Base-by-base conservation (phyloP, 2,113 vertebrate species). In the Glaucomys volans region DNA sequence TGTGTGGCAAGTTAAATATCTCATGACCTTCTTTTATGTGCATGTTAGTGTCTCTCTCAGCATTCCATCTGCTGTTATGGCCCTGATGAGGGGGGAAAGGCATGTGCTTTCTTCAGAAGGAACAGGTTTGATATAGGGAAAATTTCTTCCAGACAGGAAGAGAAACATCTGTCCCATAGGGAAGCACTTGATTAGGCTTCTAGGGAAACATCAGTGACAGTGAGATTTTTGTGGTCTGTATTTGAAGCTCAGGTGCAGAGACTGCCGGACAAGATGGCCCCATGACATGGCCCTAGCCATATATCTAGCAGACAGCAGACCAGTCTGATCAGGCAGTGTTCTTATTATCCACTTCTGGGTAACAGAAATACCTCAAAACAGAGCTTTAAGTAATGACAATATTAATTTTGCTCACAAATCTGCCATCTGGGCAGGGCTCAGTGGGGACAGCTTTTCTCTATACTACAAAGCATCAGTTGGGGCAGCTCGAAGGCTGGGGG, bases 321-420 rank as follows among this genome's bases (percentile, higher is more conserved):
- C 9, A 5, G 64, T 69, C 50, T 91, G 85, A 85, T 88, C n/a
- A 86, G 50, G 62, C 30, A 54, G 71, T 28, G 26, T 85, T 94
- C 59, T 84, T 50, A 89, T 86, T 26, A 76, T n/a, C 30, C 62
- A 71, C 28, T n/a, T 40, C 62, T 86, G 9, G 35, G 26, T 59
- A 76, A 81, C 16, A 85, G 77, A 86, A 87, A 42, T 3, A 76
- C 42, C 50, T 47, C 42, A 4, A 62, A 79, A 75, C 18, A 83
- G 26, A 24, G 54, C 35, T 76, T 77, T 86, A 93, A 91, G 52
- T 91, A 88, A 91, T 59, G 72, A 87, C 67, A 84, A 22, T 44
- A 86, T 89, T 88, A 86, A 79, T 93, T 95, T 94, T 91, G 35
- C 40, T 88, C 67, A 82, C 16, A 89, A 57, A 74, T 90, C 76